Evolutionary conservation across 2,797 vertebrate genomes (phyloP), one percentile per base, ranked within the genome.

Genomic region (Crenichthys baileyi): DNA sequence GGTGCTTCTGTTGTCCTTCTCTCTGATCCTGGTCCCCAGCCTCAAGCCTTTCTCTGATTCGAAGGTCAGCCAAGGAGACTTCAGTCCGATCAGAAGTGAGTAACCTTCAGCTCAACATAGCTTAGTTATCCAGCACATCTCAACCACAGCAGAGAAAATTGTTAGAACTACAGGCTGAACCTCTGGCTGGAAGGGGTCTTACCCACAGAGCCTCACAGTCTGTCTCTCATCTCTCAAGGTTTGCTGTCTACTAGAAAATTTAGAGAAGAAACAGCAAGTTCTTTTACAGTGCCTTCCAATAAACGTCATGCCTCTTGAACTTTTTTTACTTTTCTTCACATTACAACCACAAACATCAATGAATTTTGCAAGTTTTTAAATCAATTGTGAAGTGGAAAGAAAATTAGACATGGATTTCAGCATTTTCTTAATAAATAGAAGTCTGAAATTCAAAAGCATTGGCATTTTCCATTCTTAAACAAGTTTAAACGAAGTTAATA

Each of bases 1-100:
- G 96, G 95, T 96, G 56, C 89, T 96, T 4, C 74, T 96, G 83
- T 91, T 96, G 77, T 96, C 95, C 63, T 95, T 96, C 86, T 95
- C 93, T 31, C 87, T 96, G 72, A 95, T 96, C 91, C 90, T 95
- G 63, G 93, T 95, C 81, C 95, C 95, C 53, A 95, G 84, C 85
- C 87, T 96, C 73, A 95, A 94, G 85, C 94, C 94, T 6, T 95
- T 95, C 81, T 93, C 94, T 4, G 93, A 95, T 79, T 89, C 91
- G 86, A 92, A 95, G 83, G 94, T 95, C 90, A 94, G 90, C 88
- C 92, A 95, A 84, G 92, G 88, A 90, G 95, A 96, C 90, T 95
- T 95, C 90, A 92, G 90, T 80, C 91, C 93, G 78, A 90, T 95
- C 83, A 95, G 94, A 94, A 91, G 95, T 96, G 89, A 95, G 95